Evolutionary conservation across 1,140 invertebrate genomes (phyloP).

Genomic region (Diachasmimorpha longicaudata): DNA sequence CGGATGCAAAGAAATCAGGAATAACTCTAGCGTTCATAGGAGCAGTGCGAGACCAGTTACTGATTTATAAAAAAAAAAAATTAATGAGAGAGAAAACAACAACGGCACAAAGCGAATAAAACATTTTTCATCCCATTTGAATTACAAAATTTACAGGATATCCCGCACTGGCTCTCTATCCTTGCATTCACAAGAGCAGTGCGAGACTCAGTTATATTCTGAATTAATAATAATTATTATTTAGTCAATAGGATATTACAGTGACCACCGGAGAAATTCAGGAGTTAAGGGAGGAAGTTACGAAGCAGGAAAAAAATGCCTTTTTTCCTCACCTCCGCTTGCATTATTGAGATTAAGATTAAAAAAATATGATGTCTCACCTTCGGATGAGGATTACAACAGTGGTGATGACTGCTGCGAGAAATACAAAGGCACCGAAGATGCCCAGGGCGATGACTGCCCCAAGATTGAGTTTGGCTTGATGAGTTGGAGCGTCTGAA

Average conservation of each 20-base stretch:
- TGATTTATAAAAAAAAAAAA: neutral
- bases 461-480: constrained; percentile 80
- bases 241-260: neutral
- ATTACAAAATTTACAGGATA: neutral
- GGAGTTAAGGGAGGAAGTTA: neutral
- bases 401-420: constrained; percentile 87
- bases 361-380: constrained; percentile 63
- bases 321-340: constrained; percentile 4
- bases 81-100: neutral
- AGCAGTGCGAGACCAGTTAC: constrained; percentile 17
- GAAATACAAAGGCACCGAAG: constrained; percentile 88
- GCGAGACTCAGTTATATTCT: neutral
- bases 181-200: neutral
- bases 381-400: constrained; percentile 88
- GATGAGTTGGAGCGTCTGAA: constrained; percentile 68
- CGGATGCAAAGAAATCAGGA: neutral
- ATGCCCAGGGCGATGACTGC: constrained; percentile 89
- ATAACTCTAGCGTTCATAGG: neutral
- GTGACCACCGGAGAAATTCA: neutral
- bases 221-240: neutral
- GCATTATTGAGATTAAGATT: neutral
- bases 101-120: neutral
- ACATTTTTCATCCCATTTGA: neutral
- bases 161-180: neutral
- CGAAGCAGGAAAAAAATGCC: neutral